These are phyloP conservation scores for Cotesia glomerata DNA, from an alignment of 1,140 invertebrate species.

Conservation along the genomic window DNA sequence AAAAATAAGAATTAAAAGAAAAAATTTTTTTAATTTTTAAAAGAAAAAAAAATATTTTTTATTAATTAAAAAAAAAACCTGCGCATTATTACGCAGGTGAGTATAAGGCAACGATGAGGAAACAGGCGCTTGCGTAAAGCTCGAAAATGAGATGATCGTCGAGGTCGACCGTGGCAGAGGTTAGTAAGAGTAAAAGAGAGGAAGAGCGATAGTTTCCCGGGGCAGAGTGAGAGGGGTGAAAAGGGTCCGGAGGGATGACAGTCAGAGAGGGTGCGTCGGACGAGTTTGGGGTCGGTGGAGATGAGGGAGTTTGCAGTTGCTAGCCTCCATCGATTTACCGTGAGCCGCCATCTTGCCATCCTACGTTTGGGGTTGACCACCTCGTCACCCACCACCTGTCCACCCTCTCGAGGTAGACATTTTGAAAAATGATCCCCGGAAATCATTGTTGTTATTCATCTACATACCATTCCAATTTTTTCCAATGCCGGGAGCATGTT, in stretches of 20 bases:
- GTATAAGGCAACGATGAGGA: conserved; percentile 40
- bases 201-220: conserved; percentile 30
- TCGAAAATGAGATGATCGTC: conserved; percentile 55
- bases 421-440: conserved; percentile 60
- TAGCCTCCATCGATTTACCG: conserved; percentile 62
- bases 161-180: conserved; percentile 28
- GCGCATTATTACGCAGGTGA: conserved; percentile 45
- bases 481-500: background rate
- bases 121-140: conserved; percentile 54
- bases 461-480: conserved; percentile 6
- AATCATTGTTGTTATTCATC: conserved; percentile 47
- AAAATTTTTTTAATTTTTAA: background rate
- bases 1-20: background rate
- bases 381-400: conserved; percentile 30
- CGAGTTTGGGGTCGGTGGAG: conserved; percentile 42
- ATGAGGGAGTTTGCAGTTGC: conserved; percentile 57
- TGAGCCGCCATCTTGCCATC: conserved; percentile 60
- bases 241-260: conserved; percentile 10
- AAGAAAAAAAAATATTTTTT: background rate
- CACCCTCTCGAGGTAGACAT: conserved; percentile 50
- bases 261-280: conserved; percentile 20
- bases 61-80: background rate
- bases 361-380: conserved; percentile 49
- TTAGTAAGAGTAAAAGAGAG: conserved; percentile 19
- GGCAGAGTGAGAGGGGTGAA: conserved; percentile 7